Percentiles rank a stretch among this genome's conserved stretches.
Evolutionary conservation across 2,888 invertebrate genomes (phyloP).

Genomic region (Flexamia atlantica): DNA sequence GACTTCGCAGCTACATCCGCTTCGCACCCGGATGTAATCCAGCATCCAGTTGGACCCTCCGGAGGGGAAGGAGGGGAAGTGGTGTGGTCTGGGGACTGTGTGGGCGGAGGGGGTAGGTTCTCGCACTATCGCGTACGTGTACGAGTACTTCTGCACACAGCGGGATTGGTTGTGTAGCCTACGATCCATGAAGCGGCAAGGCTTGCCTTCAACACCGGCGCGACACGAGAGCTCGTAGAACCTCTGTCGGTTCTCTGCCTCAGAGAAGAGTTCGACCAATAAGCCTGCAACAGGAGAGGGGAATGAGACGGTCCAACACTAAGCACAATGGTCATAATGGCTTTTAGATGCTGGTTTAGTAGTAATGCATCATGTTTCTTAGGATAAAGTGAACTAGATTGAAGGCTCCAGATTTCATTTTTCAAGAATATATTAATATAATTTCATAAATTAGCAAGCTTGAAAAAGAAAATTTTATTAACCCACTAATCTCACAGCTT

Average conservation of each 20-base stretch:
- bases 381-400: too few relatives aligned
- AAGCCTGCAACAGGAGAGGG: slow-evolving; percentile 71
- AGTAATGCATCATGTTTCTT: too few relatives aligned
- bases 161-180: slow-evolving; percentile 83
- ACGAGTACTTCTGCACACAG: slow-evolving; percentile 90
- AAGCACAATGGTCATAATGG: too few relatives aligned
- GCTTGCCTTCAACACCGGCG: slow-evolving; percentile 82
- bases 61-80: slow-evolving; percentile 67
- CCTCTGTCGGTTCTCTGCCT: slow-evolving; percentile 82
- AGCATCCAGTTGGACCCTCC: slow-evolving; percentile 80
- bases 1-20: slow-evolving; percentile 91
- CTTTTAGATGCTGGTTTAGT: too few relatives aligned
- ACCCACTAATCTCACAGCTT: too few relatives aligned
- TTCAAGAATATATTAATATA: too few relatives aligned
- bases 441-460: too few relatives aligned
- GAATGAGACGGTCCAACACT: too few relatives aligned
- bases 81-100: slow-evolving; percentile 64
- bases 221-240: slow-evolving; percentile 91
- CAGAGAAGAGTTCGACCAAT: slow-evolving; percentile 86
- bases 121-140: slow-evolving; percentile 89
- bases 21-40: slow-evolving; percentile 89
- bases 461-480: too few relatives aligned
- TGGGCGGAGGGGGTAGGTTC: slow-evolving; percentile 74
- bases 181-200: slow-evolving; percentile 87
- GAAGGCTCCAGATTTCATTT: too few relatives aligned